Evolutionary conservation across 2,113 vertebrate genomes (phyloP), one percentile per base, ranked within the genome.

Genomic region (Oncorhynchus clarkii): DNA sequence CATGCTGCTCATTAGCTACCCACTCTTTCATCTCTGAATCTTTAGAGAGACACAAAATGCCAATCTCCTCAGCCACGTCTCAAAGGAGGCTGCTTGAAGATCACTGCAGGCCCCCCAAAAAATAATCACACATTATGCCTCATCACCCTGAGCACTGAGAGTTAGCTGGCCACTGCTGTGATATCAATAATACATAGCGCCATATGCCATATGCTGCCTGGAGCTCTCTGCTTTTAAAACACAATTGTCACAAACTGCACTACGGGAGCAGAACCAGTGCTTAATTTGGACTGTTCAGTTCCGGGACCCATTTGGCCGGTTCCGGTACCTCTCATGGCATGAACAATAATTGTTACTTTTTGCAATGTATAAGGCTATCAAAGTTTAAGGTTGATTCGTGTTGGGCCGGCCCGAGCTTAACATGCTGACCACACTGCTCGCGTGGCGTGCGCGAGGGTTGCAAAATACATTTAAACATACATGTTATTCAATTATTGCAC

Each of bases 131-230:
- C 6, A 39, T 39, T 39, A 39, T 72, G 12, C 2, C 80, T 69
- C 60, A 59, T 24, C 11, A 27, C 64, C 64, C 22, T 12, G 27
- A 34, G 57, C 54, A 31, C 49, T 34, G 49, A 57, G 75, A 71
- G 80, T 82, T 24, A 73, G 57, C 11, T 51, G 49, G 49, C 49
- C 14, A 51, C 49, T 51, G 49, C 49, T 16, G 31, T 70, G 9
- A 71, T 78, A 88, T 91, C 80, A 91, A 89, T 91, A 87, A 84
- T 88, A 83, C 80, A 91, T 71, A 3, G 16, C 70, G 45, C 80
- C 86, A 86, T 86, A 88, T 84, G 89, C 80, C 87, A 86, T 87
- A 88, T 84, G 88, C 80, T 51, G 14, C 12, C 49, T 87, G 82
- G 2, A 22, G 65, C 76, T 64, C 60, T 51, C 66, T 65, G 73